Evolutionary conservation across 92 coral and sea anemone species (phyloP).

Genomic region (Epizoanthus scotinus): DNA sequence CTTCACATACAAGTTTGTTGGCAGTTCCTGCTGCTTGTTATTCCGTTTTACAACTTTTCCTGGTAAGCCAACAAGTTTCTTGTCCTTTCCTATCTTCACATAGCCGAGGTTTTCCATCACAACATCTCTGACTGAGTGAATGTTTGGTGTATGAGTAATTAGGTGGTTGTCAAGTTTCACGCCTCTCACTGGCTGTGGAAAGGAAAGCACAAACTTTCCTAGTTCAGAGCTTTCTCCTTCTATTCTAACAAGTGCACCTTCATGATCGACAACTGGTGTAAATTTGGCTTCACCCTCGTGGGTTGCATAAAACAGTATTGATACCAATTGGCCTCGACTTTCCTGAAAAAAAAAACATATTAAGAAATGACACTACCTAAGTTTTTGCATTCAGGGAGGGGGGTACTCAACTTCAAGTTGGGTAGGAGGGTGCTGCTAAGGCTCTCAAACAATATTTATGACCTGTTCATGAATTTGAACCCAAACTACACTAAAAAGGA

Average conservation of each 20-base stretch:
- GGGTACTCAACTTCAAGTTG: too few species aligned
- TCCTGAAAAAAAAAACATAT: slow-evolving; percentile 44
- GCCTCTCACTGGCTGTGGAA: slow-evolving; percentile 63
- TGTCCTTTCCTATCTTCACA: slow-evolving; percentile 65
- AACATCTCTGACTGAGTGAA: slow-evolving; percentile 88
- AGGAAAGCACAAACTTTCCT: slow-evolving; percentile 75
- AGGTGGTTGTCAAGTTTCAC: slow-evolving; percentile 72
- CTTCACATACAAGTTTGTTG: slow-evolving; percentile 76
- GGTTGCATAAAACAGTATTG: slow-evolving; percentile 87
- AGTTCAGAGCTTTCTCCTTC: slow-evolving; percentile 87
- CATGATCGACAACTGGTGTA: slow-evolving; percentile 53
- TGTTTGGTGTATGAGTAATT: slow-evolving; percentile 81
- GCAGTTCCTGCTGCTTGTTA: slow-evolving; percentile 72
- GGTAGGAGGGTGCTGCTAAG: too few species aligned
- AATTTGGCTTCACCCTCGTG: slow-evolving; percentile 75
- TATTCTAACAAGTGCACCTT: slow-evolving; percentile 65
- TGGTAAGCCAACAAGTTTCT: slow-evolving; percentile 69
- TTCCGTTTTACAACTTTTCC: slow-evolving; percentile 73
- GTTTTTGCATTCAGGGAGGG: too few species aligned
- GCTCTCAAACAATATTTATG: too few species aligned
- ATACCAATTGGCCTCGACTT: slow-evolving; percentile 76
- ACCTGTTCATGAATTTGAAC: too few species aligned
- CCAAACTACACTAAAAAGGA: too few species aligned
- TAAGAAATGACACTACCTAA: too few species aligned
- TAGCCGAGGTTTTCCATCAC: slow-evolving; percentile 75